Evolutionary conservation across 2,113 vertebrate genomes (phyloP), one percentile per base, ranked within the genome.

Genomic region (Irena cyanogastra): DNA sequence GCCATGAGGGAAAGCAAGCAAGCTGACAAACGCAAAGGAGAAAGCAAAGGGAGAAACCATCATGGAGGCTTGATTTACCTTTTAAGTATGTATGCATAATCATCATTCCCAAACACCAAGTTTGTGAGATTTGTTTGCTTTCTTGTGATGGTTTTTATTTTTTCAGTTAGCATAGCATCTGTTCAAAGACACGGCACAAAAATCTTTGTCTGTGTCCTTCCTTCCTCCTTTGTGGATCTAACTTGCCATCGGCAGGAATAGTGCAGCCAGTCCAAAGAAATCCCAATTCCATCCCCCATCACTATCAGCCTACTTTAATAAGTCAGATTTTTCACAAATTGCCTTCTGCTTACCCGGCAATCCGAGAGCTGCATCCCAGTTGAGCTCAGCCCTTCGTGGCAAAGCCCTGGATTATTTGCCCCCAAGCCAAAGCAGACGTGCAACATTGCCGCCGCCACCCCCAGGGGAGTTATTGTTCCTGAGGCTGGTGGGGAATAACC

Each of bases 191-290:
- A 26, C 82, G 78, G 59, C 10, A 12, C 49, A 64, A 88, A 53
- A 3, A 45, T 82, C 82, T 83, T 94, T 81, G 0, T 69, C 86
- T 14, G 31, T 20, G 49, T 92, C 92, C 94, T 95, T 90, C 75
- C 65, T 83, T 70, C 50, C 91, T 95, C 95, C 86, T 95, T 97
- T 94, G 95, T 93, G 87, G 75, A 41, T 75, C 69, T 71, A 90
- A 72, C 14, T 41, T 76, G 77, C 82, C 28, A 3, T 63, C 75
- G 57, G 66, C 83, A 35, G 79, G 56, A 95, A 59, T 9, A 52
- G 90, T 66, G 70, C 77, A 71, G 89, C 81, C 90, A 86, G 89
- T 61, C 47, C n/a, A 61, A 60, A 66, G 54, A 79, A 94, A 74
- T 44, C 45, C 74, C 37, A 7, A 4, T 70, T 79, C 60, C 71